These are phyloP conservation scores for Physocephala rufipes DNA, from an alignment of 2,888 invertebrate species.

Conservation along the genomic window DNA sequence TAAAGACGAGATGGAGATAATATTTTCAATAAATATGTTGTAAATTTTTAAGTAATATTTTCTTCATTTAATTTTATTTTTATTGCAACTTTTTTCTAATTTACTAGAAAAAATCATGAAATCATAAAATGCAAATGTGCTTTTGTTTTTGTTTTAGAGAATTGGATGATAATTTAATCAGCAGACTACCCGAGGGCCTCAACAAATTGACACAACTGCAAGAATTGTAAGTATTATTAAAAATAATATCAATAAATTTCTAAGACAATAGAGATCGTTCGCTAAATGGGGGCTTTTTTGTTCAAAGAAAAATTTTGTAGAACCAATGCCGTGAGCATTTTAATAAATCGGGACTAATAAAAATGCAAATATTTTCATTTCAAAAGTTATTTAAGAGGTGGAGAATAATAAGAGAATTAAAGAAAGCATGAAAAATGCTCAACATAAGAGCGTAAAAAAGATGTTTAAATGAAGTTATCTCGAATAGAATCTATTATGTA, in stretches of 20 bases:
- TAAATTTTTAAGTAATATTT: too few species aligned
- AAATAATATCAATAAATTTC: not conserved
- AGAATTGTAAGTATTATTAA: constrained; percentile 81
- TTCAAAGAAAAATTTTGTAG: not conserved
- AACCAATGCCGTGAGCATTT: not conserved
- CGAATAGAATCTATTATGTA: too few species aligned
- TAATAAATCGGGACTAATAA: constrained; percentile 12
- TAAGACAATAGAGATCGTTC: constrained; percentile 3
- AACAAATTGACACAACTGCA: constrained; percentile 78
- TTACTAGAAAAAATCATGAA: not conserved
- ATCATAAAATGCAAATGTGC: not conserved
- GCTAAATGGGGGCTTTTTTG: not conserved
- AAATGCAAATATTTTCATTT: constrained; percentile 17
- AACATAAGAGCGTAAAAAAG: too few species aligned
- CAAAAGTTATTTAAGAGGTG: not conserved
- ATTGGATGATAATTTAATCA: constrained; percentile 79
- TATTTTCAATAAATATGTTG: too few species aligned
- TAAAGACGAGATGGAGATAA: too few species aligned
- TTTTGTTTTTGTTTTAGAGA: constrained; percentile 69
- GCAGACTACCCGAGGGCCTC: constrained; percentile 79
- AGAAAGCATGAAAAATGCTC: not conserved
- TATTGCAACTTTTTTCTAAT: too few species aligned
- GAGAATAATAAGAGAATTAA: constrained; percentile 2
- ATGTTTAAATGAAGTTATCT: too few species aligned
- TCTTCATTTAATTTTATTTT: too few species aligned